Evolutionary conservation across 92 coral and sea anemone genomes (phyloP), one percentile per base, ranked within the genome.

Genomic region (Actinernus sp.): DNA sequence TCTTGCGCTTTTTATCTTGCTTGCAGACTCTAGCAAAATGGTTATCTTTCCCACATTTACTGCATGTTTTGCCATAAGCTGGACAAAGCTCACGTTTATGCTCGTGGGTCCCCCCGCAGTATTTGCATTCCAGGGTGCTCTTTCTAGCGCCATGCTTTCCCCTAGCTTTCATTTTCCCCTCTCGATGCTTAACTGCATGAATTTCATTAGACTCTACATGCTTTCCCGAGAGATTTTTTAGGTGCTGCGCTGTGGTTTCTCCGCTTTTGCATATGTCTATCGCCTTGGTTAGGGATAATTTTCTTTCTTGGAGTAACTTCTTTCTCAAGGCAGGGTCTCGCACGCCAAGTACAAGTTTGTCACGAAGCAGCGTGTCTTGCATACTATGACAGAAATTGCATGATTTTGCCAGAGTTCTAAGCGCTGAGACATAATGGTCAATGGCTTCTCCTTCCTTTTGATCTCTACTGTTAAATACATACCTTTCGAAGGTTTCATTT

Each of bases 401-500:
- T 18, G 52, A 45, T 17, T 45, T 23, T 45, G 5, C 11, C 21
- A 14, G 41, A 34, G 41, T 6, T 34, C 41, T 34, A 6, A 52
- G 59, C 26, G 30, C 59, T 8, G 26, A 16, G 3, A 52, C 29
- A 52, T 31, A 56, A 3, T 19, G 7, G 21, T 56, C 63, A 25
- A 56, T 16, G 30, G 17, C 13, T 31, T 56, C 63, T 3, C 40
- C 32, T 8, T 19, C 6, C 16, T 56, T 45, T 31, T 30, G 52
- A 45, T 45, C 52, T 17, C 52, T 7, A 9, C 22, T 45, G 69
- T 41, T 63, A 11, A 63, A 63, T 6, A 63, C 38, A 17, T 6
- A 63, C 29, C 71, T 39, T n/a, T 63, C 59, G 26, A 40, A 63
- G 7, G 62, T 63, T 16, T 63, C 61, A 26, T 63, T 63, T n/a